These are phyloP conservation scores for Trichomalopsis sarcophagae DNA, from an alignment of 1,140 invertebrate species.

Conservation along the genomic window DNA sequence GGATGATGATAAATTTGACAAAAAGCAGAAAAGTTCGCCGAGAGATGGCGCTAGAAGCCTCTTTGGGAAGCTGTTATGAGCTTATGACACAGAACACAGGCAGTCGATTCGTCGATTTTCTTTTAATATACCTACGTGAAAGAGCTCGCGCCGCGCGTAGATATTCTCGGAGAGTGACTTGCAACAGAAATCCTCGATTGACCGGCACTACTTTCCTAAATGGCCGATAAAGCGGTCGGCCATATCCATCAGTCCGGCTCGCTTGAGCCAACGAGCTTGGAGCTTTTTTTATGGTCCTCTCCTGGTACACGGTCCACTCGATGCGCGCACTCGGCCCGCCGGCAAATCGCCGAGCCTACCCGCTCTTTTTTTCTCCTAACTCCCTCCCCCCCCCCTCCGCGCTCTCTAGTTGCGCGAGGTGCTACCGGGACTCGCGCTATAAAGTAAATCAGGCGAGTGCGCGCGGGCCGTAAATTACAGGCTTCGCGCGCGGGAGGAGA, in stretches of 20 bases:
- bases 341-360: background rate
- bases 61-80: background rate
- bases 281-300: background rate
- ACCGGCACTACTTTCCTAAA: background rate
- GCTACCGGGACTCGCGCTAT: conserved; percentile 10
- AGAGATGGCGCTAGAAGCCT: background rate
- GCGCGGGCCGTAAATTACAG: conserved; percentile 19
- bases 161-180: background rate
- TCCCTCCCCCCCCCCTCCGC: background rate
- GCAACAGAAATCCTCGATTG: background rate
- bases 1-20: too few species aligned
- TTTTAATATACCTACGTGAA: background rate
- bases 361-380: background rate
- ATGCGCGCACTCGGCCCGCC: background rate
- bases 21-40: background rate
- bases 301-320: background rate
- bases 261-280: background rate
- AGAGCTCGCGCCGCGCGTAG: background rate
- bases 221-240: conserved; percentile 1
- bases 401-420: background rate
- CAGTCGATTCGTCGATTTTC: too few species aligned
- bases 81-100: background rate
- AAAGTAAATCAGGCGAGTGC: conserved; percentile 25
- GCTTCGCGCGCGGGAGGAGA: background rate
- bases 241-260: background rate